Base-by-base conservation (phyloP, 2,888 invertebrate genomes). In the Philopedon plagiatum region DNA sequence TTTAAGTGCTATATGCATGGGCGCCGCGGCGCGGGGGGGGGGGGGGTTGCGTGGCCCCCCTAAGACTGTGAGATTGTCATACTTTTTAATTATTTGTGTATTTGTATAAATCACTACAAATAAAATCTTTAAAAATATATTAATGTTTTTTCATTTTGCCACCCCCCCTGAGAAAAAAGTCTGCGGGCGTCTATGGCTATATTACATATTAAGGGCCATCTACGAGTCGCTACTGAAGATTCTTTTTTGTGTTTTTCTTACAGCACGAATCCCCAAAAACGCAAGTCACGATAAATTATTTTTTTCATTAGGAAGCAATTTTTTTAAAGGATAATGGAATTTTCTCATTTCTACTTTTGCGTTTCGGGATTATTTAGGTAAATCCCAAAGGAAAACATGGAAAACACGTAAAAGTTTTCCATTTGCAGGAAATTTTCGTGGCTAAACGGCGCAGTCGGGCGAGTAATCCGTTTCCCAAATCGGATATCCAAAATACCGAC, bases 401-500 rank as follows among this genome's bases (percentile, higher is more conserved):
- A 63, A 63, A 51, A 51, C 63, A 51, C 32, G 49, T 34, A 63
- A 63, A 63, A 63, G 19, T 63, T 63, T 63, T 63, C 46, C 63
- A 63, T 63, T 63, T 51, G 63, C 51, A 29, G 51, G 18, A 29
- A 29, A 54, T 54, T 54, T 54, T 54, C 29, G 51, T 54, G 51
- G 29, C 51, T 54, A 54, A 54, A 54, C 18, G 51, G 26, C 29
- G 51, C 51, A 29, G 51, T 54, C 51, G 23, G 18, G 51, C 51
- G 34, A 15, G 19, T 32, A 61, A 61, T 46, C 46, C 61, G 29
- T 44, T 61, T 61, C 46, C 32, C 46, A 61, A 61, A 61, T 61
- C 19, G 61, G 46, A 61, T 61, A 32, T 61, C 41, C 19, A 54
- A 54, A 49, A 54, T 29, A 29, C 51, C 51, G 18, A 54, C 51